These are phyloP conservation scores for Pediacus dermestoides DNA, from an alignment of 2,888 invertebrate species.

Conservation along the genomic window DNA sequence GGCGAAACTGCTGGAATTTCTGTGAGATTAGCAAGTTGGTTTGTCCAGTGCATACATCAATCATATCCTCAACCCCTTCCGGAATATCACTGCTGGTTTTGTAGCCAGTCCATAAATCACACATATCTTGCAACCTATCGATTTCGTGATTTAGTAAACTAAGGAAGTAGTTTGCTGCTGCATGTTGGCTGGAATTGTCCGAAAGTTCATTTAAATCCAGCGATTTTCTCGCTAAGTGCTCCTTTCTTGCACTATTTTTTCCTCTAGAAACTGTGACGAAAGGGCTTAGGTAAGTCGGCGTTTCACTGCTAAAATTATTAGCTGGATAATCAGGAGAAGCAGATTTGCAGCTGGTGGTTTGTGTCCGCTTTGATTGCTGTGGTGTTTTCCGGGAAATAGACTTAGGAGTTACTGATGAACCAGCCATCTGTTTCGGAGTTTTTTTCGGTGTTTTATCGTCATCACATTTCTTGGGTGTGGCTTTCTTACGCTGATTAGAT, in stretches of 20 bases:
- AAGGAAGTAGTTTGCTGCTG: conserved; percentile 49
- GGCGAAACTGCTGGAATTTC: conserved; percentile 71
- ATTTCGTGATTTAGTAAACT: conserved; percentile 53
- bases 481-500: no score
- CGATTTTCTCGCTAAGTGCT: no score
- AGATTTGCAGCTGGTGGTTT: neutral
- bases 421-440: no score
- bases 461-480: no score
- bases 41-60: conserved; percentile 74
- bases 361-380: conserved; percentile 6
- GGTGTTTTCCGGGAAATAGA: no score
- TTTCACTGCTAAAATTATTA: no score
- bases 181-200: conserved; percentile 34
- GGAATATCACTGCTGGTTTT: conserved; percentile 44
- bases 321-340: no score
- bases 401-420: no score
- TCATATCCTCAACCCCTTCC: conserved; percentile 56
- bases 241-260: conserved; percentile 57
- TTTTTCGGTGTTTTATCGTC: no score
- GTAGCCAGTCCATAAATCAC: conserved; percentile 56
- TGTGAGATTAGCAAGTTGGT: conserved; percentile 70
- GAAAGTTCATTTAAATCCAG: conserved; percentile 26
- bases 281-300: conserved; percentile 55
- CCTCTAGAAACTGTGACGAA: conserved; percentile 60
- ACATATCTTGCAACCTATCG: conserved; percentile 53